Evolutionary conservation across 2,797 vertebrate genomes (phyloP).

Genomic region (Anguilla pacifica): DNA sequence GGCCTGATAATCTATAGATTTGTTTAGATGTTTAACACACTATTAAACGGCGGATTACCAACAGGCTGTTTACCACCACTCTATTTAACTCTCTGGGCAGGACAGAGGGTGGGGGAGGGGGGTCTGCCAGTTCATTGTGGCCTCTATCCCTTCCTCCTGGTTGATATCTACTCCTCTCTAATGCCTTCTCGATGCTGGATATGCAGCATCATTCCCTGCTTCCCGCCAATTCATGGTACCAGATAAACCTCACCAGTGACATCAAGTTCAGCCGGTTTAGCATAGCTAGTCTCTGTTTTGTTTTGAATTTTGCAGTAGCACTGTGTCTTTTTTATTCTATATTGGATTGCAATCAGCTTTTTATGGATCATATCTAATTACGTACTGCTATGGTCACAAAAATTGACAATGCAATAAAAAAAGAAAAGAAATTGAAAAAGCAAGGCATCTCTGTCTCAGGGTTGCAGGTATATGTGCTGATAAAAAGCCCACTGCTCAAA

Average conservation of each 20-base stretch:
- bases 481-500: neutral
- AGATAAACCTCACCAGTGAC: neutral
- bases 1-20: slow-evolving; percentile 14
- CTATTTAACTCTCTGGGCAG: neutral
- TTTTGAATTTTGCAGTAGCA: neutral
- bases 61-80: neutral
- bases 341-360: neutral
- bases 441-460: neutral
- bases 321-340: neutral
- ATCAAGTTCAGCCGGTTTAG: neutral
- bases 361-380: slow-evolving; percentile 4
- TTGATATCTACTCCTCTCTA: neutral
- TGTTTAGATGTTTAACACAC: slow-evolving; percentile 18
- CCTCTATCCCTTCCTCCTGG: neutral
- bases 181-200: neutral
- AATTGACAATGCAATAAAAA: neutral
- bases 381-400: neutral
- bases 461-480: neutral
- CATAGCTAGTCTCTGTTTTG: neutral
- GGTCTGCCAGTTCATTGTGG: neutral
- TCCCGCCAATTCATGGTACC: neutral
- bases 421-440: neutral
- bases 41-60: neutral
- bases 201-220: neutral
- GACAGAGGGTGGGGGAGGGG: neutral